Evolutionary conservation across 2,797 vertebrate genomes (phyloP), one percentile per base, ranked within the genome.

Genomic region (Aplochiton taeniatus): DNA sequence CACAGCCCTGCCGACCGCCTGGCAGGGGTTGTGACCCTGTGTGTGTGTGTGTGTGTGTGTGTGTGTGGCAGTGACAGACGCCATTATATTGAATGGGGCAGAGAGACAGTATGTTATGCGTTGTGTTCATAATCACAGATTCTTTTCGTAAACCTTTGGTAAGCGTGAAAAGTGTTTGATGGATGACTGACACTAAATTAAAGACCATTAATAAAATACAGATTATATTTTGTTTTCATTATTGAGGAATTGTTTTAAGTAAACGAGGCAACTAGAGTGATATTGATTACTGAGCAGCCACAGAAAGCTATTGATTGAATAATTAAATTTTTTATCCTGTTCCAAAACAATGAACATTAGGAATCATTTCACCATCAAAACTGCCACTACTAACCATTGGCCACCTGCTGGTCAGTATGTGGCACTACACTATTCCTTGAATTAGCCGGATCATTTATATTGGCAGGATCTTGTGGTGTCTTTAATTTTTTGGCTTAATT

Each of bases 321-420:
- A 10, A 45, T 31, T 14, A 16, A 14, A 17, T 53, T 18, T 56
- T 19, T 9, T 41, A 20, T 54, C 31, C 49, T 11, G 53, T 46
- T 31, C 31, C 56, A 45, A 43, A 17, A 8, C 17, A 13, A n/a
- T 31, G 3, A 31, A 31, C 6, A n/a, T n/a, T n/a, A n/a, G n/a
- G 31, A 31, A 31, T 31, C 31, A 31, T 31, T 31, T 31, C 31
- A 31, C 31, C 31, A 10, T 54, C 3, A 42, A 12, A 14, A 17
- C 55, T 16, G 54, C 1, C 43, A 3, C 20, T 9, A 7, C n/a
- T 7, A 11, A 31, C 13, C n/a, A 13, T 48, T 1, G n/a, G 58
- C 65, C 68, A 51, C 69, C 67, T 57, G 61, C 68, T 78, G 76
- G 67, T 60, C 18, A 11, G 57, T 2, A 18, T 4, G 41, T 50